Percentiles rank a stretch among this genome's conserved stretches.
These are phyloP conservation scores for Petrocephalus microphthalmus DNA, from an alignment of 2,113 vertebrate species.

Conservation along the genomic window DNA sequence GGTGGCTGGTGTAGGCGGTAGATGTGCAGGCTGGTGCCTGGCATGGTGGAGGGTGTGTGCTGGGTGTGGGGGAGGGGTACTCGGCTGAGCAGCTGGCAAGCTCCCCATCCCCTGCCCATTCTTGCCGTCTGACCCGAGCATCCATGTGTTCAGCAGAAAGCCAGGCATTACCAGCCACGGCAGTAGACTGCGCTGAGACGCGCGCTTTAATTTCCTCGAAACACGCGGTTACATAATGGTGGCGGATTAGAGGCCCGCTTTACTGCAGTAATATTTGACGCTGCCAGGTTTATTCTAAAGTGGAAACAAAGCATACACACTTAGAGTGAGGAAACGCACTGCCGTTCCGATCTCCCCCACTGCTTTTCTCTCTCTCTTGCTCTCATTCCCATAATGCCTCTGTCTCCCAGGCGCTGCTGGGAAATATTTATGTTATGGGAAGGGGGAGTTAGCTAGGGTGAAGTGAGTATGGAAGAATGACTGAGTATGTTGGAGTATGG, in stretches of 20 bases:
- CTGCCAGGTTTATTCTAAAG: slow-evolving; percentile 29
- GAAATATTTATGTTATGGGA: not conserved
- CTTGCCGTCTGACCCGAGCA: slow-evolving; percentile 33
- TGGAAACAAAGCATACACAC: not conserved
- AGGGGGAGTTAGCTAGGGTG: not conserved
- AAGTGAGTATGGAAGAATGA: not conserved
- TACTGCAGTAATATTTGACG: slow-evolving; percentile 43
- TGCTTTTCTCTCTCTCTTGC: slow-evolving; percentile 19
- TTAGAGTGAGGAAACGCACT: not conserved
- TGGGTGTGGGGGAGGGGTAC: not conserved
- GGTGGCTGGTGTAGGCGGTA: not conserved
- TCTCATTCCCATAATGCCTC: not conserved
- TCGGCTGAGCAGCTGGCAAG: slow-evolving; percentile 10
- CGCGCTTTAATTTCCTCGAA: slow-evolving; percentile 33
- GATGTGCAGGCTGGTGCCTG: not conserved
- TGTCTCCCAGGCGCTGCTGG: not conserved
- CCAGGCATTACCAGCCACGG: slow-evolving; percentile 31
- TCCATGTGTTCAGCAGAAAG: slow-evolving; percentile 41
- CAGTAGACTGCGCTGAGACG: slow-evolving; percentile 54
- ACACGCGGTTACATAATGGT: slow-evolving; percentile 33
- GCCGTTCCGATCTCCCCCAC: slow-evolving; percentile 4
- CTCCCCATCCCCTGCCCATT: slow-evolving; percentile 37
- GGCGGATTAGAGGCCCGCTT: slow-evolving; percentile 35
- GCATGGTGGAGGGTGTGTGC: not conserved
- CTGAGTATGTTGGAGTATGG: not conserved